These are phyloP conservation scores for Paramuricea clavata DNA, from an alignment of 92 coral and sea anemone genomes.

Conservation along the genomic window DNA sequence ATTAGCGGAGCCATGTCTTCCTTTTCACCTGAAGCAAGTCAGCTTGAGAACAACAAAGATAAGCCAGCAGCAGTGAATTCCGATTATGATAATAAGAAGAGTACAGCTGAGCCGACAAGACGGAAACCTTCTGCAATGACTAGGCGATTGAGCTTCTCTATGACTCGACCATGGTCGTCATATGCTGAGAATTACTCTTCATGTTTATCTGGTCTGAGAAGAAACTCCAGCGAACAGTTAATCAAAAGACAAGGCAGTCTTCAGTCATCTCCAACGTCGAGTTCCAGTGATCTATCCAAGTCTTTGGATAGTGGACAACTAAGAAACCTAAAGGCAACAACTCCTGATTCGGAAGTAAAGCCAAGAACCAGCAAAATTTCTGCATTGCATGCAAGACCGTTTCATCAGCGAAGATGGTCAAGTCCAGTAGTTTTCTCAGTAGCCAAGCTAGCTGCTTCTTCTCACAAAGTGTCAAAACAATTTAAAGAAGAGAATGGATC, in stretches of 20 bases:
- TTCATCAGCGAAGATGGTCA: constrained; percentile 53
- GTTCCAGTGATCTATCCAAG: constrained; percentile 13
- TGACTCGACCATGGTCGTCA: constrained; percentile 42
- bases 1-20: not conserved
- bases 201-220: constrained; percentile 35
- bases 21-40: not conserved
- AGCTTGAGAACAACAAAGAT: constrained; percentile 1
- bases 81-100: constrained; percentile 14
- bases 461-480: not conserved
- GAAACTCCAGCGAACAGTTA: constrained; percentile 3
- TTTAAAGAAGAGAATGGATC: constrained; percentile 9
- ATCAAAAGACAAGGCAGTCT: constrained; percentile 4
- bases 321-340: constrained; percentile 5
- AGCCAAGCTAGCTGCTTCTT: not conserved
- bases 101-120: constrained; percentile 15
- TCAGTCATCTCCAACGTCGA: constrained; percentile 1
- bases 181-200: constrained; percentile 46
- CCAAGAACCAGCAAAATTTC: constrained; percentile 28
- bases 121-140: not conserved
- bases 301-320: constrained; percentile 29
- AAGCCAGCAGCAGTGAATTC: not conserved
- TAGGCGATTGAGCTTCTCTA: constrained; percentile 45
- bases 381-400: constrained; percentile 39
- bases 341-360: constrained; percentile 16
- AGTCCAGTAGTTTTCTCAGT: constrained; percentile 46